Evolutionary conservation across 2,888 invertebrate species (phyloP), one percentile per base, ranked within the genome.

Genomic region (Leucophenga montana): DNA sequence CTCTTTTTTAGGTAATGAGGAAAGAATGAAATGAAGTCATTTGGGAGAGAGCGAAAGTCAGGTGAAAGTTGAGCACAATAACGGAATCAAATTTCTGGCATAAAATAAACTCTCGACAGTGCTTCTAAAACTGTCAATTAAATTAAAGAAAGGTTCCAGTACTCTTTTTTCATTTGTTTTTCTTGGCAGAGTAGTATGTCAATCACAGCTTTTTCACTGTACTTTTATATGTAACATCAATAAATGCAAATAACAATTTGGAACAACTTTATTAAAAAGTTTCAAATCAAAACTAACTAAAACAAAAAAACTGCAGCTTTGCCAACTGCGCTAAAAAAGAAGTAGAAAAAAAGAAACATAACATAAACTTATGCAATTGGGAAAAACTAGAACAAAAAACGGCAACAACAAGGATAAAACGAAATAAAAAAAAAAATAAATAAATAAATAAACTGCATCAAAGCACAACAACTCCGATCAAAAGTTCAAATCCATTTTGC

Each of bases 241-340:
- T 59, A 59, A 59, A 59, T 48, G 16, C 22, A 8, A 14, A n/a
- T 57, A 72, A 79, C 76, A 74, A 74, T 77, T n/a, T 75, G 80
- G 71, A 68, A 75, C 75, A 77, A 80, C 77, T 80, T 78, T 78
- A 74, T 74, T 71, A 72, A 66, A 77, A 80, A 79, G 61, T 80
- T 78, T 70, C 56, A 71, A 67, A 71, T 57, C 61, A 68, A 14
- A 50, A 48, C 46, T 20, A 64, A 44, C 6, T 3, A 31, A 3
- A 20, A 64, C 48, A 44, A 59, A 66, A 72, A 68, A 27, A n/a
- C 50, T 39, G 50, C 50, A 50, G 18, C 46, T 46, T 46, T 62
- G 46, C 46, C 62, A 62, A 62, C 46, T 61, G 39, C 4, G 9
- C 11, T 11, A 9, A 53, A 18, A 31, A 27, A 39, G 1, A 39